These are phyloP conservation scores for Bufo gargarizans DNA, from an alignment of 2,113 vertebrate species.

Conservation along the genomic window DNA sequence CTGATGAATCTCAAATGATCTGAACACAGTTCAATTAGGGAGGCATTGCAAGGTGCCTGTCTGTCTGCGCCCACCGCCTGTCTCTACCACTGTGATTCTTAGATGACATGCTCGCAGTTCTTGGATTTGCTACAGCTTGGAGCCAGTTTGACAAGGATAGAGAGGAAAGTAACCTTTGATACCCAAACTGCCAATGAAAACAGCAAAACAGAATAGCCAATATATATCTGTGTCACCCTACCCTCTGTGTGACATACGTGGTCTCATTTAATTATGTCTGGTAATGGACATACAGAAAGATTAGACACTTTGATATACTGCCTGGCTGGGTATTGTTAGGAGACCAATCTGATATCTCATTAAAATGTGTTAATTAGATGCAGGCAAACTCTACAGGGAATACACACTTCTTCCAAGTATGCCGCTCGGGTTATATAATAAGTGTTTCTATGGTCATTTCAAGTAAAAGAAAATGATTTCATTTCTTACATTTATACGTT, in stretches of 20 bases:
- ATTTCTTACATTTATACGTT: background rate
- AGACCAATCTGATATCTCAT: slow-evolving; percentile 31
- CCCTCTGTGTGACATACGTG: background rate
- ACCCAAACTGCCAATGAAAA: background rate
- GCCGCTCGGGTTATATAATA: background rate
- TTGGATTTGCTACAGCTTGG: background rate
- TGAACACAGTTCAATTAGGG: background rate
- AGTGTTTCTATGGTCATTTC: slow-evolving; percentile 8
- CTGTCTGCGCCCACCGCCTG: background rate
- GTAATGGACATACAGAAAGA: slow-evolving; percentile 37
- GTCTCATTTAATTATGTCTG: slow-evolving; percentile 13
- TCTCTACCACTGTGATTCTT: background rate
- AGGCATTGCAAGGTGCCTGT: background rate
- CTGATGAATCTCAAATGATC: background rate
- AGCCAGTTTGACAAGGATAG: background rate
- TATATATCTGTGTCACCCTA: background rate
- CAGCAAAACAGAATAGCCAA: background rate
- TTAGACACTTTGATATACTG: slow-evolving; percentile 34
- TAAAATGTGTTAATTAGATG: slow-evolving; percentile 56
- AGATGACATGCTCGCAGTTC: background rate
- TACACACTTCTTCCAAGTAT: background rate
- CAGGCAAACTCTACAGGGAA: slow-evolving; percentile 25
- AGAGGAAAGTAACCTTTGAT: background rate
- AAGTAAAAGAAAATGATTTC: background rate
- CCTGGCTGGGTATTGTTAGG: slow-evolving; percentile 34